Evolutionary conservation across 2,888 invertebrate species (phyloP).

Genomic region (Gnatocerus cornutus): DNA sequence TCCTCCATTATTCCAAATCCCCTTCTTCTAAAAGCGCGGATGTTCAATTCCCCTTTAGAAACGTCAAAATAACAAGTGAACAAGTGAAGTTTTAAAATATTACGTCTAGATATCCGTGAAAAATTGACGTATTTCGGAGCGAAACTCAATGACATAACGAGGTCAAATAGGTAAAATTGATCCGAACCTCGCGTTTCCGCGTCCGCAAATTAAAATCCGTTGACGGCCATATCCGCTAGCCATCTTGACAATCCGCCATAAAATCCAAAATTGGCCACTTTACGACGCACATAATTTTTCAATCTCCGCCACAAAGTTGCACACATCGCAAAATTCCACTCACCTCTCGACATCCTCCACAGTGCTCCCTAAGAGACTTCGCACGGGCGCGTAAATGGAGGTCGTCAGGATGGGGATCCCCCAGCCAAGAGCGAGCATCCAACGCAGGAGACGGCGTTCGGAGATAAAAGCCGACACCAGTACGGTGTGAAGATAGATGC

Average conservation of each 20-base stretch:
- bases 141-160: no score
- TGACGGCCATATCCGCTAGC: constrained; percentile 9
- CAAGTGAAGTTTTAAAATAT: no score
- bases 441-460: constrained; percentile 87
- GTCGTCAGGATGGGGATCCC: constrained; percentile 81
- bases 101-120: no score
- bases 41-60: no score
- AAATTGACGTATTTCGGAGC: no score
- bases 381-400: constrained; percentile 78
- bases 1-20: no score
- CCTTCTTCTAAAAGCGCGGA: not conserved
- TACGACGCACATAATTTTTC: constrained; percentile 31
- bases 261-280: not conserved
- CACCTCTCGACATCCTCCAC: constrained; percentile 74
- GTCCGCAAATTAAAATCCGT: not conserved
- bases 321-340: constrained; percentile 65
- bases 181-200: no score
- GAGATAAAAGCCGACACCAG: constrained; percentile 93
- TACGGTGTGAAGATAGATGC: constrained; percentile 94
- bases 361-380: constrained; percentile 74
- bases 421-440: constrained; percentile 91
- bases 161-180: no score
- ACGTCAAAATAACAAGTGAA: no score
- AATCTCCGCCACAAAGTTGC: constrained; percentile 31
- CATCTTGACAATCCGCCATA: not conserved